These are phyloP conservation scores for Ciconia boyciana DNA, from an alignment of 2,113 vertebrate genomes.

Conservation along the genomic window DNA sequence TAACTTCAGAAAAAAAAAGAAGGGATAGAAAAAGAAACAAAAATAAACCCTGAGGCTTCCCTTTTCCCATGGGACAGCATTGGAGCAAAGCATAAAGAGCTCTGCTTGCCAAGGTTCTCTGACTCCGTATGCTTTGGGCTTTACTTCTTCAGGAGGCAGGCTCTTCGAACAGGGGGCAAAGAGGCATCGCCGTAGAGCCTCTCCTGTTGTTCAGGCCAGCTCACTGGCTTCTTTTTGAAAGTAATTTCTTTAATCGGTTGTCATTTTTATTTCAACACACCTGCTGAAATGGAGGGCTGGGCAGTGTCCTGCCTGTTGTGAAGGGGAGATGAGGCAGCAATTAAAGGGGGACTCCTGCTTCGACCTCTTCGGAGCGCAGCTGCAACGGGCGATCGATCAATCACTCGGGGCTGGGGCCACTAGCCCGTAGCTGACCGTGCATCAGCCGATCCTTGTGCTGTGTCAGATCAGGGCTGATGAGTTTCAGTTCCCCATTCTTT, in stretches of 20 bases:
- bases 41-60: neutral
- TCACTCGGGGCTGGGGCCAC: neutral
- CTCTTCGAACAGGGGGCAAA: neutral
- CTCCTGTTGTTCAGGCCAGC: neutral
- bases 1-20: neutral
- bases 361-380: neutral
- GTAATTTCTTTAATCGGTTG: neutral
- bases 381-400: fast-evolving
- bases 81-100: neutral
- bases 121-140: neutral
- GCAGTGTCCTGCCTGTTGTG: neutral
- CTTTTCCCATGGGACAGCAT: neutral
- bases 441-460: neutral
- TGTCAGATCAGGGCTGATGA: neutral
- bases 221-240: neutral
- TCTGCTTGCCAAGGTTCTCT: neutral
- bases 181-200: neutral
- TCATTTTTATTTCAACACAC: neutral
- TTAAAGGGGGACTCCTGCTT: neutral
- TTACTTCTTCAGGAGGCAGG: neutral
- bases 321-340: neutral
- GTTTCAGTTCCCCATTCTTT: neutral
- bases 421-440: neutral
- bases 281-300: neutral
- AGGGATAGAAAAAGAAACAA: neutral